Evolutionary conservation across 1,140 invertebrate species (phyloP).

Genomic region (Drosophila takahashii): DNA sequence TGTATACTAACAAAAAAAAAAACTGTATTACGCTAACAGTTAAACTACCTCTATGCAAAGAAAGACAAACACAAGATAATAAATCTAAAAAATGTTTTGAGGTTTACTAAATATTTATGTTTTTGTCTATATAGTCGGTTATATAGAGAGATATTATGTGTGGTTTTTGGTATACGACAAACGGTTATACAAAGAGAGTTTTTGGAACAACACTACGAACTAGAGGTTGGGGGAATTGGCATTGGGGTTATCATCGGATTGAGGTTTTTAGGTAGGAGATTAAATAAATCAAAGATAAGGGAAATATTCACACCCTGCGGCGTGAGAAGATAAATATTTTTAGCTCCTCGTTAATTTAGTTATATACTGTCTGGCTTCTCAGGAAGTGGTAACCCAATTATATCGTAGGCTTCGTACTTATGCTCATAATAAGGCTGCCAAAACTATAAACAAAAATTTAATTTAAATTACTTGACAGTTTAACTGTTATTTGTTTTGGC

Average conservation of each 20-base stretch:
- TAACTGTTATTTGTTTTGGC: not conserved
- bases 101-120: slow-evolving; percentile 41
- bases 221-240: slow-evolving; percentile 39
- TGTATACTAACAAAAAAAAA: slow-evolving; percentile 40
- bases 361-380: not conserved
- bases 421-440: not conserved
- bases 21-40: slow-evolving; percentile 21
- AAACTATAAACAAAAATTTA: too few relatives aligned
- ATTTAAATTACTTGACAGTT: too few relatives aligned
- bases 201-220: slow-evolving; percentile 60
- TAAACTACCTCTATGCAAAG: slow-evolving; percentile 37
- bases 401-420: not conserved
- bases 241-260: slow-evolving; percentile 6
- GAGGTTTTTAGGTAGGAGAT: not conserved
- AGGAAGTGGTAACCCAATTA: slow-evolving; percentile 1
- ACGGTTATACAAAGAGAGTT: slow-evolving; percentile 50
- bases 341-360: not conserved
- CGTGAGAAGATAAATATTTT: slow-evolving; percentile 5
- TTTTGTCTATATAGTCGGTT: slow-evolving; percentile 40
- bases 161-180: slow-evolving; percentile 63
- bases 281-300: slow-evolving; percentile 31
- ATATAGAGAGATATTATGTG: slow-evolving; percentile 50
- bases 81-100: slow-evolving; percentile 31
- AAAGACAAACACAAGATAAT: slow-evolving; percentile 16
- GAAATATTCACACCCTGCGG: not conserved